Conservation (phyloP, 1,140 invertebrate species). For the Bombus ignitus region DNA sequence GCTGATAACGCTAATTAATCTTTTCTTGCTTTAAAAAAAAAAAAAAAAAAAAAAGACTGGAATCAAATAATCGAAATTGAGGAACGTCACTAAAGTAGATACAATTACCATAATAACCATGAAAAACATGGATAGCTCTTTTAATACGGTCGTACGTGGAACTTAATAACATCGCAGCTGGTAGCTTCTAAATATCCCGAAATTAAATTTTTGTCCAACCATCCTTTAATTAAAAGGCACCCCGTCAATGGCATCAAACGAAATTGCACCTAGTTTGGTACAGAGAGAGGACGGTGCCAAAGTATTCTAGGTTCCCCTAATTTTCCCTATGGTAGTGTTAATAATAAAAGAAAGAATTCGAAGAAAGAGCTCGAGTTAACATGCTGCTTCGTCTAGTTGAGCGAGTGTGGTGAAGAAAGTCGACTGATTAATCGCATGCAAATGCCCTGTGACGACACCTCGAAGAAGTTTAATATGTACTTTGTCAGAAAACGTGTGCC, state of each 20-base stretch:
- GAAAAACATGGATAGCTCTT: not conserved
- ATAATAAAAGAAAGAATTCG: conserved; percentile 30
- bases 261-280: conserved; percentile 7
- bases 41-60: too few relatives aligned
- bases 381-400: too few relatives aligned
- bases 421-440: conserved; percentile 62
- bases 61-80: not conserved
- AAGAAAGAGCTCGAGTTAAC: not conserved
- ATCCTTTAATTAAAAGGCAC: conserved; percentile 29
- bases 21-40: too few relatives aligned
- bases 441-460: conserved; percentile 52
- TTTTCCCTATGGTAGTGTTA: not conserved
- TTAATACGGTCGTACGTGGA: not conserved
- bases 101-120: not conserved
- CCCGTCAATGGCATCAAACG: conserved; percentile 29
- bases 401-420: not conserved
- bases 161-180: not conserved
- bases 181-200: not conserved
- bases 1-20: too few relatives aligned
- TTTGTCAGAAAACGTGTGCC: conserved; percentile 33
- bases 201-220: conserved; percentile 36
- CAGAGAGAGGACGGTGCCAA: not conserved
- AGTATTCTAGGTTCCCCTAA: conserved; percentile 15
- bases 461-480: conserved; percentile 52
- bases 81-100: not conserved